These are phyloP conservation scores for Oncorhynchus kisutch DNA, from an alignment of 2,113 vertebrate genomes.

Conservation along the genomic window DNA sequence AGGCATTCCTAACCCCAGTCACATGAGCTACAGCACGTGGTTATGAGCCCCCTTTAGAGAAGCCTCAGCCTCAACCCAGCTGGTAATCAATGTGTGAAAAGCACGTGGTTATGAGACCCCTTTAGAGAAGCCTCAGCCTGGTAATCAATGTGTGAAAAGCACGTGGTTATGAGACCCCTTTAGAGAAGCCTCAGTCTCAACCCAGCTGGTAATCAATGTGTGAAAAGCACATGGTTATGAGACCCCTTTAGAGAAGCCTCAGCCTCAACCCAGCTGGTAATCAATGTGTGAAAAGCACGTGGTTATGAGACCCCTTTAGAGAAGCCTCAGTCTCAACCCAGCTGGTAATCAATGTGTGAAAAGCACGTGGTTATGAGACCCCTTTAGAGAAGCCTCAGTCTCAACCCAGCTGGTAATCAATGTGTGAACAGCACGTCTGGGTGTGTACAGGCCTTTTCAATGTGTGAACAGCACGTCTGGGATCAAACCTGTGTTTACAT, in stretches of 20 bases:
- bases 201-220: neutral
- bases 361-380: no score
- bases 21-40: constrained; percentile 11
- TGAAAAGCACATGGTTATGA: neutral
- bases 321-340: no score
- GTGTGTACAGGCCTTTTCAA: neutral
- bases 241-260: neutral
- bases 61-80: neutral
- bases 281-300: neutral
- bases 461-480: neutral
- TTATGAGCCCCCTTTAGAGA: neutral
- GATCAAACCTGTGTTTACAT: neutral
- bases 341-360: no score
- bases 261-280: no score
- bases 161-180: neutral
- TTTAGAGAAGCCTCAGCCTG: neutral
- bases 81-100: neutral
- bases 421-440: no score
- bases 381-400: no score
- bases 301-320: no score
- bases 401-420: neutral
- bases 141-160: neutral
- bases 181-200: neutral
- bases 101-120: neutral
- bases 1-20: constrained; percentile 7